Percentiles rank a stretch among this genome's conserved stretches.
phyloP scores from a whole-genome alignment of 1,140 invertebrate species.

The Sinella curviseta region DNA sequence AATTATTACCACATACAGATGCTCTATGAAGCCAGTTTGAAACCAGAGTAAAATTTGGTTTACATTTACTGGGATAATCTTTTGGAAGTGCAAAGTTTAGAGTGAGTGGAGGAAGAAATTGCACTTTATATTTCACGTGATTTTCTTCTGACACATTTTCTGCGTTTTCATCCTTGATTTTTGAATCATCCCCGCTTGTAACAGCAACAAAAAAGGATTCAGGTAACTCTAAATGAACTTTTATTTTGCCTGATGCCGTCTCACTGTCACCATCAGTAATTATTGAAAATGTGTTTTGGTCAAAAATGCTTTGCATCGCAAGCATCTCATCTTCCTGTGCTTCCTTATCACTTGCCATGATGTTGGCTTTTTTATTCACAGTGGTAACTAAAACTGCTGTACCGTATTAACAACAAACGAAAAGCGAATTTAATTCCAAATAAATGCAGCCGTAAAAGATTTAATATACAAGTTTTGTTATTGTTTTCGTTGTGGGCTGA shows the following conservation, averaged over 20 bases:
- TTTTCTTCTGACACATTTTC: neutral
- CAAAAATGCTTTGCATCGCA: constrained; percentile 62
- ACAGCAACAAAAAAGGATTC: constrained; percentile 38
- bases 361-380: no score
- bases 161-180: neutral
- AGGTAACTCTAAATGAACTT: constrained; percentile 52
- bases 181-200: neutral
- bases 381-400: no score
- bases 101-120: constrained; percentile 61
- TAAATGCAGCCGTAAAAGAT: no score
- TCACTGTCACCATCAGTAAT: constrained; percentile 53
- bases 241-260: constrained; percentile 54
- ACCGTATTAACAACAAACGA: no score
- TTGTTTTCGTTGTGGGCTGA: no score
- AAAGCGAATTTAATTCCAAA: no score
- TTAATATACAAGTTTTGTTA: no score
- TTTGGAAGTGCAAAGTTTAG: constrained; percentile 60
- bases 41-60: constrained; percentile 60
- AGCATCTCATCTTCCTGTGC: constrained; percentile 61
- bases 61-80: constrained; percentile 60
- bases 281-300: constrained; percentile 57
- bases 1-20: constrained; percentile 51
- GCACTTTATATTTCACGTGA: constrained; percentile 48
- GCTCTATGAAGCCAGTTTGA: constrained; percentile 61
- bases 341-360: constrained; percentile 50